Evolutionary conservation across 1,140 invertebrate genomes (phyloP).

Genomic region (Microvelia longipes): DNA sequence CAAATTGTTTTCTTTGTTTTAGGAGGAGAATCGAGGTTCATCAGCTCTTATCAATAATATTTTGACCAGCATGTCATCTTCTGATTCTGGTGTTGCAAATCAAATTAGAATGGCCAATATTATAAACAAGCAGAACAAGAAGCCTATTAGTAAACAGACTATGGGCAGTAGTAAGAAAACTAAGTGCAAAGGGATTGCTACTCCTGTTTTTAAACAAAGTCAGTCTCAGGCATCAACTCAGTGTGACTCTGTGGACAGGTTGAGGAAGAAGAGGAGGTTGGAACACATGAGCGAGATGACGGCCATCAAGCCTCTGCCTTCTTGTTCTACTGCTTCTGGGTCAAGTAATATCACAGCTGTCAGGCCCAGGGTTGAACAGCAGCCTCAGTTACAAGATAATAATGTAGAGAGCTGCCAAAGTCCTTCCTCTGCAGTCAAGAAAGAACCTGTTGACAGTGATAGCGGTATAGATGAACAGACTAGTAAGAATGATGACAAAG

Average conservation of each 20-base stretch:
- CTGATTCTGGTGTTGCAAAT: conserved; percentile 5
- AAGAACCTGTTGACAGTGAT: conserved; percentile 1
- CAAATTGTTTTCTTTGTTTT: too few species aligned
- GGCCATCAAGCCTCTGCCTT: neutral
- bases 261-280: conserved; percentile 1
- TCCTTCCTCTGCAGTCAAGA: neutral
- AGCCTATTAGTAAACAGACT: too few species aligned
- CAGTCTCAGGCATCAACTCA: neutral
- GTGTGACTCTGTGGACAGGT: neutral
- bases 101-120: conserved; percentile 6
- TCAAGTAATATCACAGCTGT: neutral
- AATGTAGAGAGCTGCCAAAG: neutral
- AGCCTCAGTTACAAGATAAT: neutral
- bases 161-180: conserved; percentile 3
- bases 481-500: neutral
- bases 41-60: conserved; percentile 11
- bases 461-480: conserved; percentile 1
- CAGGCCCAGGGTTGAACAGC: neutral
- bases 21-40: conserved; percentile 4
- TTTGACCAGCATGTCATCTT: conserved; percentile 10
- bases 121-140: neutral
- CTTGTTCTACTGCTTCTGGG: neutral
- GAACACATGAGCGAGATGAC: neutral
- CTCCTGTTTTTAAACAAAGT: conserved; percentile 1
- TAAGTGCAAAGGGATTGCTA: conserved; percentile 8